These are phyloP conservation scores for Drepanosiphum platanoidis DNA, from an alignment of 2,888 invertebrate genomes.

Conservation along the genomic window DNA sequence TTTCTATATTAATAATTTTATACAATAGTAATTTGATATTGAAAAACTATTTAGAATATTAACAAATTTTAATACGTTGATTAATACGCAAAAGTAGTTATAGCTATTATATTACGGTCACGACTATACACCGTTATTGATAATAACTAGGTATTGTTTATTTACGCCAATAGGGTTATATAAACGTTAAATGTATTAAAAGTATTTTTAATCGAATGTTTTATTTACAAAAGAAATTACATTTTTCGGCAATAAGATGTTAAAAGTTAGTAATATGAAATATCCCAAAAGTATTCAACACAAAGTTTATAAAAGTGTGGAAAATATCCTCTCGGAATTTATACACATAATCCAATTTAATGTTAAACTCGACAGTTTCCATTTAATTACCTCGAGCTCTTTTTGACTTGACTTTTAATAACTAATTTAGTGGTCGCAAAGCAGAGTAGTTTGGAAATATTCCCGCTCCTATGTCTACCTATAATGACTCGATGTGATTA, in stretches of 20 bases:
- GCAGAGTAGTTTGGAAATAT: neutral
- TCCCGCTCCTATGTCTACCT: neutral
- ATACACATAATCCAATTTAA: neutral
- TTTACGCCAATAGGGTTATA: neutral
- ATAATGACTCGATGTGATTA: neutral
- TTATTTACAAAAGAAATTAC: neutral
- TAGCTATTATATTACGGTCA: no score
- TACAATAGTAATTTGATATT: neutral
- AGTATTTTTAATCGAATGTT: neutral
- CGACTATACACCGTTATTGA: no score
- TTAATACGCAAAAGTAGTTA: neutral
- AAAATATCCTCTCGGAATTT: neutral
- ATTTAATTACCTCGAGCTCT: neutral
- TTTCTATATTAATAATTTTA: neutral
- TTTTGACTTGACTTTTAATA: conserved; percentile 8
- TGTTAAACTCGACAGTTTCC: neutral
- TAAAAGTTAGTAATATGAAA: neutral
- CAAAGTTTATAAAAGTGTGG: neutral
- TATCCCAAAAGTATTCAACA: neutral
- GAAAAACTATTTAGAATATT: neutral
- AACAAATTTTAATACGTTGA: neutral
- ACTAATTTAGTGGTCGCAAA: neutral
- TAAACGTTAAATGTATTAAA: neutral
- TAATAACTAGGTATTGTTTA: no score
- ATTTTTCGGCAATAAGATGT: neutral